Conservation (phyloP, 2,113 vertebrate species). For the Mugil cephalus region DNA sequence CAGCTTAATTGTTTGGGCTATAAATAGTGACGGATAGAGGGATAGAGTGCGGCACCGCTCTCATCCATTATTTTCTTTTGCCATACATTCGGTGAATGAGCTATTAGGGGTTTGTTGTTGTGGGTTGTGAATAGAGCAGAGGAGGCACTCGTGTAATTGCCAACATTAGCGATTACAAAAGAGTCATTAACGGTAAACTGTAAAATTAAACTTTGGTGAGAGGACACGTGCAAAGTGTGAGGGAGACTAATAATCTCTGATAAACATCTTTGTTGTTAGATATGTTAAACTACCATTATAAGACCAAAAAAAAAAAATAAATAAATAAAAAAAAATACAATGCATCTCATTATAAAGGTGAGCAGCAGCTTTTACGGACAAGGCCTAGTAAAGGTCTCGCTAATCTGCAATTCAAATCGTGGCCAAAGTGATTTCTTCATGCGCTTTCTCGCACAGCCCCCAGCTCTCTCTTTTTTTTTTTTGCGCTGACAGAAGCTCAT, state of each 20-base stretch:
- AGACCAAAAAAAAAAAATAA: not conserved
- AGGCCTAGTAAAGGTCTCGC: conserved; percentile 43
- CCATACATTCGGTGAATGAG: conserved; percentile 52
- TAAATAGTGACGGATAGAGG: conserved; percentile 82
- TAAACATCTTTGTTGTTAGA: conserved; percentile 21
- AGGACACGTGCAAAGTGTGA: conserved; percentile 10
- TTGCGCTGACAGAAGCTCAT: conserved; percentile 56
- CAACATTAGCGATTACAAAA: conserved; percentile 64
- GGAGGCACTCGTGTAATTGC: conserved; percentile 56
- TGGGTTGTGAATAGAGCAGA: conserved; percentile 63
- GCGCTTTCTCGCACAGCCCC: conserved; percentile 20
- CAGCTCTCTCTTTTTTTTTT: conserved; percentile 19
- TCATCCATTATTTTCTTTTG: conserved; percentile 50
- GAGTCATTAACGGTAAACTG: conserved; percentile 54
- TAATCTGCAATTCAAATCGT: conserved; percentile 72
- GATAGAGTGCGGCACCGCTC: conserved; percentile 21
- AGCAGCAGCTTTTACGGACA: conserved; percentile 40
- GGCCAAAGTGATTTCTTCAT: conserved; percentile 48
- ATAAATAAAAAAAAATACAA: not conserved
- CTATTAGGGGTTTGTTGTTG: conserved; percentile 62
- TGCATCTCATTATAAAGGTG: conserved; percentile 42
- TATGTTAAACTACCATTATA: conserved; percentile 20
- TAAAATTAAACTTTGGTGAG: conserved; percentile 43
- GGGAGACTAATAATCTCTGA: not conserved
- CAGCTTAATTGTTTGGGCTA: conserved; percentile 85